Evolutionary conservation across 2,888 invertebrate species (phyloP), one percentile per base, ranked within the genome.

Genomic region (Heliconius hortense): DNA sequence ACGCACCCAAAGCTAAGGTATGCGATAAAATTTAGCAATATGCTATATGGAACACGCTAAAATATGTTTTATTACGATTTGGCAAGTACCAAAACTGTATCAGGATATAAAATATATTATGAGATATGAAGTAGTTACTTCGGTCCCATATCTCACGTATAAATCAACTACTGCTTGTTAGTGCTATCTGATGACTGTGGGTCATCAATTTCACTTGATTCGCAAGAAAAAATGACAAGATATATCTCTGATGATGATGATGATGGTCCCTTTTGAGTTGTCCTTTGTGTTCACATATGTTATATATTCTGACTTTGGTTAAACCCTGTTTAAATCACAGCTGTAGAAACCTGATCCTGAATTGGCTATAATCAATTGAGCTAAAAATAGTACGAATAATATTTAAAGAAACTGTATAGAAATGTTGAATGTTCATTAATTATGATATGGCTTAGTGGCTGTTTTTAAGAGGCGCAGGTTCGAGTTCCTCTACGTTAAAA

Each of bases 121-220:
- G 63, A 59, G 28, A 73, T 69, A 26, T 53, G 53, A 62, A 63
- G 56, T 53, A 62, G 28, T 48, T 35, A 68, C 67, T 72, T 68
- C 59, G 66, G 59, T 53, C 35, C 74, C 76, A 80, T 81, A 90
- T 90, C 89, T 79, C 91, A 90, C 90, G 90, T 85, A 81, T 84
- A 76, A 80, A 90, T 90, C 90, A 80, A 89, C 90, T 90, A 89
- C 91, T 80, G 89, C 90, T 90, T 90, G 90, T 90, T 91, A 91
- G 89, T 81, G 81, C 74, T 89, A 90, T 91, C 90, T 81, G 90
- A 89, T 89, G 87, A 81, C 85, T 81, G 81, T 63, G 82, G 87
- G 86, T 88, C 89, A 90, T 90, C 90, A 90, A 89, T 89, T 89
- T 86, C 82, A 86, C 85, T 85, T 85, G 87, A 88, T 89, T 87